Percentiles rank a stretch among this genome's conserved stretches.
phyloP scores from a whole-genome alignment of 2,113 vertebrate genomes.

The Lagopus muta region DNA sequence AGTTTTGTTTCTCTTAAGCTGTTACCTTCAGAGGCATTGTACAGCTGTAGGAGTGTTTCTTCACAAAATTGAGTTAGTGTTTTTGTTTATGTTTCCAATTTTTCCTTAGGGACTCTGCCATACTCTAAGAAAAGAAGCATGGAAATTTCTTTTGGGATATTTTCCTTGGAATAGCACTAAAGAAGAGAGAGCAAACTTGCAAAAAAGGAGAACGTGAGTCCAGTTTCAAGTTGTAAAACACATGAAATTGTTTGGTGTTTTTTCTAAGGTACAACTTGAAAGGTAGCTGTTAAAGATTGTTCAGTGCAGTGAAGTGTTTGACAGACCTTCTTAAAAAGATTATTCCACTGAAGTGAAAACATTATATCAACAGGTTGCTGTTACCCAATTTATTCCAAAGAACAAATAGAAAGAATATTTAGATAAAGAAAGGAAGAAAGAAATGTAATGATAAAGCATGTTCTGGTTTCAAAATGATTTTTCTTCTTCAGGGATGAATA shows the following conservation, averaged over 20 bases:
- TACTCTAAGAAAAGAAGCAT: constrained; percentile 89
- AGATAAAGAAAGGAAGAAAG: neutral
- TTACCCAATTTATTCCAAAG: neutral
- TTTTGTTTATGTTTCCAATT: neutral
- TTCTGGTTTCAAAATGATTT: constrained; percentile 20
- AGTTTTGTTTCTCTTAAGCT: neutral
- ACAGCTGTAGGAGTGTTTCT: neutral
- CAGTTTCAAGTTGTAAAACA: neutral
- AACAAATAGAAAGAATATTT: neutral
- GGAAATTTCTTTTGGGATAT: constrained; percentile 95
- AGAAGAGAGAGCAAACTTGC: constrained; percentile 88
- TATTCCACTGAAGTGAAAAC: neutral
- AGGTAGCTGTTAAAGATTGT: neutral
- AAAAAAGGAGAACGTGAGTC: constrained; percentile 90
- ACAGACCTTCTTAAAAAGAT: neutral
- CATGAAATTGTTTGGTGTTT: neutral
- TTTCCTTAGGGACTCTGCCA: constrained; percentile 89
- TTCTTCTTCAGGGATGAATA: constrained; percentile 89
- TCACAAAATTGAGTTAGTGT: neutral
- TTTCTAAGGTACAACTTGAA: neutral
- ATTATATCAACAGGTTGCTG: neutral
- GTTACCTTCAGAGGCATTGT: neutral
- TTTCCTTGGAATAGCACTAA: constrained; percentile 92
- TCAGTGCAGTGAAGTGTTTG: neutral
- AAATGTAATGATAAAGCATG: neutral